A percentile compares a stretch with the other conserved stretches of the same genome.
phyloP scores from a whole-genome alignment of 2,797 vertebrate species.

The Sparus aurata region DNA sequence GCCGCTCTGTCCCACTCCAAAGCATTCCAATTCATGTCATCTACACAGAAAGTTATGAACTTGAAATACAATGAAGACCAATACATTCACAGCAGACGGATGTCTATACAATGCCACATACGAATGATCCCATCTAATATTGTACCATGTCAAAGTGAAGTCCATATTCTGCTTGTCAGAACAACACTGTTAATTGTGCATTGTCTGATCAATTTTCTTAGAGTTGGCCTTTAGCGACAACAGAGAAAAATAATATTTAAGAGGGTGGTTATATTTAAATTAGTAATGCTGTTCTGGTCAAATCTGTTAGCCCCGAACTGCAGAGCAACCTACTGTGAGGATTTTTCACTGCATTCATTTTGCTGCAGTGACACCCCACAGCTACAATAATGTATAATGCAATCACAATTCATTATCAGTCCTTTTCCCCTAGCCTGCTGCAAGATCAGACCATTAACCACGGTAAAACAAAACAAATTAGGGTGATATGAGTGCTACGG shows the following conservation, averaged over 20 bases:
- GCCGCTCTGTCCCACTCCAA: slow-evolving; percentile 99
- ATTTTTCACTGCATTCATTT: slow-evolving; percentile 24
- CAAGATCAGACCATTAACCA: slow-evolving; percentile 40
- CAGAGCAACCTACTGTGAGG: slow-evolving; percentile 5
- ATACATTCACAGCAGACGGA: background rate
- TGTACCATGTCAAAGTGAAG: background rate
- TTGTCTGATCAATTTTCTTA: slow-evolving; percentile 4
- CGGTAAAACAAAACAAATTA: slow-evolving; percentile 26
- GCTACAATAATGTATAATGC: slow-evolving; percentile 37
- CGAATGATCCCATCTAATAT: background rate
- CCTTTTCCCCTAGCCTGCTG: slow-evolving; percentile 7
- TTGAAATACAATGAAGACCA: background rate
- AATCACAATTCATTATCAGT: slow-evolving; percentile 41
- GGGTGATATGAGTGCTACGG: background rate
- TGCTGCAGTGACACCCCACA: slow-evolving; percentile 9
- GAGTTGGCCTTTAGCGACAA: slow-evolving; percentile 13
- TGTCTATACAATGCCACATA: background rate
- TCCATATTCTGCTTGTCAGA: background rate
- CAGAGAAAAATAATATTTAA: background rate
- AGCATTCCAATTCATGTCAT: slow-evolving; percentile 99
- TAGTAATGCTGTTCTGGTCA: slow-evolving; percentile 33
- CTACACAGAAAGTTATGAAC: slow-evolving; percentile 75
- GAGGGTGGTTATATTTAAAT: slow-evolving; percentile 1
- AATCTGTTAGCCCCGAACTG: background rate
- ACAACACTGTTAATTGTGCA: background rate